Base-by-base conservation (phyloP, 2,797 vertebrate genomes). In the Odontamblyopus lacepedii region DNA sequence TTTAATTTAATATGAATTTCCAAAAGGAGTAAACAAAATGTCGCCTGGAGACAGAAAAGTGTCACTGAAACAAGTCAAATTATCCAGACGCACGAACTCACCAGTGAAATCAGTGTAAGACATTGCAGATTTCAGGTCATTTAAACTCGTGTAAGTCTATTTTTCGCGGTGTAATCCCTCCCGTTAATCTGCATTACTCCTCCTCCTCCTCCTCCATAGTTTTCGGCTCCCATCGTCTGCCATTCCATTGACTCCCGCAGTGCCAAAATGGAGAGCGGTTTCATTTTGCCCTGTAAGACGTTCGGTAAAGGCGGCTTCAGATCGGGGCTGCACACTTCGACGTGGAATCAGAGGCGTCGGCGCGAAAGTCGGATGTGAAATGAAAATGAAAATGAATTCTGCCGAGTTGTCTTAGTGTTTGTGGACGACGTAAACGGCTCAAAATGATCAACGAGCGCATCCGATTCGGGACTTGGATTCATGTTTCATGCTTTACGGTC, bases 251-350 rank as follows among this genome's bases (percentile, higher is more conserved):
- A 85, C 84, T 78, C 91, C 92, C 80, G 70, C 91, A 93, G 95
- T 97, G 96, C 96, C 96, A 97, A 96, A 66, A 96, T 89, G 91
- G 92, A 95, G 83, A 95, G 60, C 77, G 4, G 5, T 73, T 75
- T 78, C 62, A 32, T 72, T 84, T 82, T 83, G 67, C 55, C 83
- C 82, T 78, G 72, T 69, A 83, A 79, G 76, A 85, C 84, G 72
- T 60, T 61, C 7, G 59, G 15, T 32, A 67, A 80, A 77, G 41
- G 72, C 76, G 74, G 81, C 75, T 77, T 61, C 69, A 81, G 76
- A 78, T 77, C 74, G 61, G 61, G 61, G 61, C 61, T 63, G 61
- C 61, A 63, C 61, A 61, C 16, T 19, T n/a, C 12, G 2, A 11
- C 29, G 16, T 1, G 1, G 4, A 62, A 32, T 2, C 18, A 29